These are phyloP conservation scores for Apis mellifera DNA, from an alignment of 1,140 invertebrate genomes.

Conservation along the genomic window DNA sequence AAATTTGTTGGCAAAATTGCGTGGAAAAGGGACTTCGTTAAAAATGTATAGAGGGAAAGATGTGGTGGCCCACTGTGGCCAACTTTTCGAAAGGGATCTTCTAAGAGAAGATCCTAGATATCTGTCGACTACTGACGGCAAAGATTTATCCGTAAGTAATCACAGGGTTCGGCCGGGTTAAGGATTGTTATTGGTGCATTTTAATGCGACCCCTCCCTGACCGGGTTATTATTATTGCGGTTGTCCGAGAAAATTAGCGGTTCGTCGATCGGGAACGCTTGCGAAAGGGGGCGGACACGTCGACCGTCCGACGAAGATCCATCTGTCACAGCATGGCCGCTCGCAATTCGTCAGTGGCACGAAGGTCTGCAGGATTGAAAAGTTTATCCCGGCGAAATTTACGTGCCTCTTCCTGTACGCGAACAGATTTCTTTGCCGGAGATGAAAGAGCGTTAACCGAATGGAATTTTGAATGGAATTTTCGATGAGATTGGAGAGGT, in stretches of 20 bases:
- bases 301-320: constrained; percentile 57
- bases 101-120: constrained; percentile 58
- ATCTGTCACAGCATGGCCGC: constrained; percentile 72
- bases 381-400: constrained; percentile 57
- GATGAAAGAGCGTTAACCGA: not conserved
- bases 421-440: constrained; percentile 13
- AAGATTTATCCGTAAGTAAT: constrained; percentile 76
- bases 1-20: not conserved
- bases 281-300: constrained; percentile 58
- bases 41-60: constrained; percentile 59
- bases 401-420: constrained; percentile 27
- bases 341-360: constrained; percentile 65
- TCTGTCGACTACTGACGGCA: constrained; percentile 65
- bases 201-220: constrained; percentile 68
- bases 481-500: not conserved
- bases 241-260: constrained; percentile 76
- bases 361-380: constrained; percentile 59
- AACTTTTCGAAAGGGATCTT: not conserved
- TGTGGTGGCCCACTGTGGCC: not conserved
- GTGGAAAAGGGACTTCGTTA: constrained; percentile 50
- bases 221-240: constrained; percentile 75
- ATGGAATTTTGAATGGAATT: no score
- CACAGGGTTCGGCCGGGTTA: constrained; percentile 66
- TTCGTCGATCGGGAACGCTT: constrained; percentile 56
- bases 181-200: constrained; percentile 75